Conservation (phyloP, 2,113 vertebrate genomes). For the Dryoscopus gambensis region DNA sequence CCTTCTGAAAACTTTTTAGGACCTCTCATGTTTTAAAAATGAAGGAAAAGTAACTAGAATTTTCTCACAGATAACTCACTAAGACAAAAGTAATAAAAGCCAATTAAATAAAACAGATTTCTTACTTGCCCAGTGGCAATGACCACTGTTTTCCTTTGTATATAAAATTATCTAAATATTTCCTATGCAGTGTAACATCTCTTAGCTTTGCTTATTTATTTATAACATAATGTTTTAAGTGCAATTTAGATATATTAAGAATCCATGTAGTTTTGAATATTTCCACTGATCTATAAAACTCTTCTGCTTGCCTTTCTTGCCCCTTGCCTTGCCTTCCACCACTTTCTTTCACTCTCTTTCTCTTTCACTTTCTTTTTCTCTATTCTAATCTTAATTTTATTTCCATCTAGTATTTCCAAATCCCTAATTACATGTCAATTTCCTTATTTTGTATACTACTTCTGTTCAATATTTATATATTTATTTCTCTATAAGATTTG, state of each 20-base stretch:
- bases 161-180: background rate
- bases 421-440: background rate
- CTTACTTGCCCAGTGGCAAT: background rate
- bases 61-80: background rate
- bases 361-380: conserved; percentile 21
- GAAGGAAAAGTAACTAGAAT: background rate
- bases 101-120: background rate
- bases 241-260: background rate
- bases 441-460: background rate
- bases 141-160: background rate
- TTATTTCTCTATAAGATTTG: background rate
- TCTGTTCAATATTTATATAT: background rate
- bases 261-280: background rate
- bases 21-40: background rate
- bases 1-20: background rate
- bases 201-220: background rate
- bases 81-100: background rate
- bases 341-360: background rate
- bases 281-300: background rate
- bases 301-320: background rate
- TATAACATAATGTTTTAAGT: background rate
- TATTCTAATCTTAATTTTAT: background rate
- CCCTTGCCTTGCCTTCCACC: background rate
- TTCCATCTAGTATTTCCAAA: background rate
- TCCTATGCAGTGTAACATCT: background rate